Conservation (phyloP, 2,888 invertebrate genomes). For the Tenthredo distinguenda region DNA sequence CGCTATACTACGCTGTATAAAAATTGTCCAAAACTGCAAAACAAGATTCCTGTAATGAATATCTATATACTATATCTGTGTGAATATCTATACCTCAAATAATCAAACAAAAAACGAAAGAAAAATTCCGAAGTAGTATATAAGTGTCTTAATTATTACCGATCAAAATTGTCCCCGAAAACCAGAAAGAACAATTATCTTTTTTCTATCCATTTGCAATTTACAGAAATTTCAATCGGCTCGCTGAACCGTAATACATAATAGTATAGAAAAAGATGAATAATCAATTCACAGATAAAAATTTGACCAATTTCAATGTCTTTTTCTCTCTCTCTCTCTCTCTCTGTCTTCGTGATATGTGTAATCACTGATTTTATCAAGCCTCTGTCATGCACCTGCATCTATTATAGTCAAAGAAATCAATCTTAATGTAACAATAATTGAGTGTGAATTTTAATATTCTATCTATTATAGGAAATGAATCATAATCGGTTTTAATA, state of each 20-base stretch:
- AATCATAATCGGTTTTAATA: no score
- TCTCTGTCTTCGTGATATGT: slow-evolving; percentile 47
- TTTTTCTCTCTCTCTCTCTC: slow-evolving; percentile 54
- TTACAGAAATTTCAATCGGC: not conserved
- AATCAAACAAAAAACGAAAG: slow-evolving; percentile 30
- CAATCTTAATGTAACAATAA: not conserved
- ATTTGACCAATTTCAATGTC: slow-evolving; percentile 63
- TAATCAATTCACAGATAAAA: slow-evolving; percentile 18
- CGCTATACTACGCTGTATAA: not conserved
- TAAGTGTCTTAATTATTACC: not conserved
- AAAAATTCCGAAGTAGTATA: not conserved
- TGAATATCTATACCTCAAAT: slow-evolving; percentile 53
- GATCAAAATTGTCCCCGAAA: not conserved
- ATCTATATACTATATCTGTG: slow-evolving; percentile 42
- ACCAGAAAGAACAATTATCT: not conserved
- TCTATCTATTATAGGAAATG: no score
- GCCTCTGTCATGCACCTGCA: not conserved
- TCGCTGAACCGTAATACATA: not conserved
- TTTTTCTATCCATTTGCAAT: not conserved
- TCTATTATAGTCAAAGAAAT: not conserved
- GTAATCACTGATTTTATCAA: slow-evolving; percentile 40
- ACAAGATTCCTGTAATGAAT: slow-evolving; percentile 55
- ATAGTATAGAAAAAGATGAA: not conserved
- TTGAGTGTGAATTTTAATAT: not conserved
- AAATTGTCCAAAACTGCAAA: not conserved